These are phyloP conservation scores for Apteryx mantelli DNA, from an alignment of 2,113 vertebrate genomes.

Conservation along the genomic window DNA sequence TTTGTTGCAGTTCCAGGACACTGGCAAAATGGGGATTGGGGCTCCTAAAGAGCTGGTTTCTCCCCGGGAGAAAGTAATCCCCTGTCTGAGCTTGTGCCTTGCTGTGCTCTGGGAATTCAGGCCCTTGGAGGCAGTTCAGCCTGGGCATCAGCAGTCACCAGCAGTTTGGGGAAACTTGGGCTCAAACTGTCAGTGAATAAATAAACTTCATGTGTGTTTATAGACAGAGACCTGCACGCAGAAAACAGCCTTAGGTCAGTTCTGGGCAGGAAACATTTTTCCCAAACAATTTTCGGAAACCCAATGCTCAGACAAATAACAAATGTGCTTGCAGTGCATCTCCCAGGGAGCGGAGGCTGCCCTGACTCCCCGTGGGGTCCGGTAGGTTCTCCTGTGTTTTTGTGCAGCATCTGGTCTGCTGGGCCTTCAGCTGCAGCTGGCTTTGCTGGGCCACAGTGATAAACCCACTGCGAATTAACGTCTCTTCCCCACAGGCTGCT, in stretches of 20 bases:
- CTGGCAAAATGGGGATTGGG: background rate
- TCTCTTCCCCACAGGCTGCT: background rate
- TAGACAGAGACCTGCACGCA: background rate
- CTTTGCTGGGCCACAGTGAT: background rate
- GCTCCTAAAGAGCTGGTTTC: background rate
- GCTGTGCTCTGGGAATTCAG: background rate
- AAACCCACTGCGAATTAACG: background rate
- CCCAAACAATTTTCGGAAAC: background rate
- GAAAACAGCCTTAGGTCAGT: background rate
- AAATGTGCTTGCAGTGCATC: background rate
- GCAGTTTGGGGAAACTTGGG: background rate
- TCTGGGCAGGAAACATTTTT: background rate
- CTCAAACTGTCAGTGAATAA: background rate
- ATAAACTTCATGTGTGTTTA: background rate
- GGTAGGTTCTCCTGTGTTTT: background rate
- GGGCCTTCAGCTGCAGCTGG: too few relatives aligned
- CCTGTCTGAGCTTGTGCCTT: background rate
- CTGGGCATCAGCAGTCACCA: background rate
- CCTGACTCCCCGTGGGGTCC: fast-evolving
- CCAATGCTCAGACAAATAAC: background rate
- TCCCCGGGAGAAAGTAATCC: background rate
- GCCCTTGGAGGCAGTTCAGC: background rate
- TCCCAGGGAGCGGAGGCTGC: background rate
- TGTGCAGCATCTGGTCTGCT: background rate
- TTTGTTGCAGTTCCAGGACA: background rate